phyloP scores from a whole-genome alignment of 1,140 invertebrate species.

The Drosophila gunungcola region DNA sequence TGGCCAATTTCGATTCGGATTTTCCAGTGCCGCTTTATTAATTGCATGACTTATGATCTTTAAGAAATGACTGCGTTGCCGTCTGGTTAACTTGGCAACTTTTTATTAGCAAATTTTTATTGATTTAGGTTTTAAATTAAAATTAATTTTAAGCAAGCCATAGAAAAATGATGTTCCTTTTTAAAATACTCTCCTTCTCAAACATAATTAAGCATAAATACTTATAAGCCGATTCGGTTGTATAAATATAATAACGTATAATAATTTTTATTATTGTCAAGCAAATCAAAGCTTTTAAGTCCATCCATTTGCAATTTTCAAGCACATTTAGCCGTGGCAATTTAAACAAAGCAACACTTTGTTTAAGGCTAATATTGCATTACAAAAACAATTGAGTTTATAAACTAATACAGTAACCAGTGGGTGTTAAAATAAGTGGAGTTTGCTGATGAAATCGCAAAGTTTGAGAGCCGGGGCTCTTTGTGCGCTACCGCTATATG shows the following conservation, averaged over 20 bases:
- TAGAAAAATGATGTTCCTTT: too few species aligned
- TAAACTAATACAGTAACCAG: constrained; percentile 50
- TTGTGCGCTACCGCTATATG: constrained; percentile 33
- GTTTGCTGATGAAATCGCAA: constrained; percentile 71
- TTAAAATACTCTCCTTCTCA: too few species aligned
- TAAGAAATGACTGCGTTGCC: background rate
- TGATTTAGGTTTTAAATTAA: too few species aligned
- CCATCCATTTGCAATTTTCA: constrained; percentile 5
- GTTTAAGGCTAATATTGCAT: constrained; percentile 20
- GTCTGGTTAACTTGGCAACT: too few species aligned
- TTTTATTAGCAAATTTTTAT: background rate
- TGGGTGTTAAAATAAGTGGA: background rate
- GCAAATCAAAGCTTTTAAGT: background rate
- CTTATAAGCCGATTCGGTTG: too few species aligned
- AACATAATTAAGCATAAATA: too few species aligned
- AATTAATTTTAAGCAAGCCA: too few species aligned
- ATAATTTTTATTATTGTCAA: background rate
- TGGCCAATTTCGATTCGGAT: constrained; percentile 38
- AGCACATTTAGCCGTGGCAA: constrained; percentile 13
- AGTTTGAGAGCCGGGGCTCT: constrained; percentile 58
- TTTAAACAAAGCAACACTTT: constrained; percentile 26
- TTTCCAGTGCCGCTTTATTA: constrained; percentile 3
- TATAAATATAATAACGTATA: background rate
- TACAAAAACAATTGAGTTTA: constrained; percentile 61
- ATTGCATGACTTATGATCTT: background rate